Base-by-base conservation (phyloP, 2,797 vertebrate species). In the Salarias fasciatus region DNA sequence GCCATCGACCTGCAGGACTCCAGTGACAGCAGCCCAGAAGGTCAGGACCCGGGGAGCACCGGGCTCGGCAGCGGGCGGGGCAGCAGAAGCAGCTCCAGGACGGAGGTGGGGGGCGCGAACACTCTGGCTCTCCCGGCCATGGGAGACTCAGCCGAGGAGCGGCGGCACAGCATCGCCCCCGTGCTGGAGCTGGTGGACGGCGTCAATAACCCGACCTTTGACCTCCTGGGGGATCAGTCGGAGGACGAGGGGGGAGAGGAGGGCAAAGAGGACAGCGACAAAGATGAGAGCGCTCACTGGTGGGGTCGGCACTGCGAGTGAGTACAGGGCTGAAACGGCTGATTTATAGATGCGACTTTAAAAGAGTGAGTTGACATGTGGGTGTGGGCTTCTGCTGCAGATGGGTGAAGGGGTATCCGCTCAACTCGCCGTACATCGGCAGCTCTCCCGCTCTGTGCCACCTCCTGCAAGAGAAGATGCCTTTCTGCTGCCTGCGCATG, bases 371-470 rank as follows among this genome's bases (percentile, higher is more conserved):
- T 38, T 56, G 12, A 42, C 44, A 31, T 11, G 5, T 74, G 48
- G 83, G 60, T 80, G 52, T 75, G 40, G 62, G 41, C 3, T 45
- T 84, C 35, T 80, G 44, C 56, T 56, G 10, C 86, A 95, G 94
- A 75, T 95, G 93, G 93, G 92, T 94, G 52, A 95, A 94, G 68
- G 94, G 94, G 3, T 95, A 95, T 72, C 94, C 93, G 1, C 80
- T 93, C 11, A 95, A 94, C 84, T 94, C 94, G 5, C 94, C 94
- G 0, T 95, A 95, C 83, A 95, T 95, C 8, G 94, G 94, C 53
- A 95, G 94, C 84, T 95, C 94, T 4, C 94, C 94, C 6, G 92
- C 94, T 0, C 83, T 95, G 37, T 95, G 94, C 70, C 94, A 95
- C 67, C 92, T 95, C 24, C 88, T 95, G 1, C 93, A 92, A 76